Evolutionary conservation across 2,797 vertebrate genomes (phyloP).

Genomic region (Salarias fasciatus): DNA sequence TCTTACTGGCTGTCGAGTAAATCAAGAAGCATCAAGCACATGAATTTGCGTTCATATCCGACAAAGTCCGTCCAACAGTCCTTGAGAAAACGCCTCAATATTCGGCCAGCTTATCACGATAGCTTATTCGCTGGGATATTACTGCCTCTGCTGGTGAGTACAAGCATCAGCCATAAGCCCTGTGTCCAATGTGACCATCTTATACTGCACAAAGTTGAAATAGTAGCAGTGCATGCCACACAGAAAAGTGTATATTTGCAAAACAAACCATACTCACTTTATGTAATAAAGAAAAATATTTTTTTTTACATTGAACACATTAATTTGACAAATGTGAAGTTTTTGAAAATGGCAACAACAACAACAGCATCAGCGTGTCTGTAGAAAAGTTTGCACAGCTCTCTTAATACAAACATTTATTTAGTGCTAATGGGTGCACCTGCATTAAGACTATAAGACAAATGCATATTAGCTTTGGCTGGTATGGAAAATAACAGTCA

Average conservation of each 20-base stretch:
- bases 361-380: too few species aligned
- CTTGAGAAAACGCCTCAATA: slow-evolving; percentile 67
- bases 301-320: not conserved
- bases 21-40: slow-evolving; percentile 61
- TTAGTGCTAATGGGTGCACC: slow-evolving; percentile 5
- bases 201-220: slow-evolving; percentile 35
- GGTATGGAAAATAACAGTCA: slow-evolving; percentile 1
- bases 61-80: slow-evolving; percentile 47
- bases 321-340: too few species aligned
- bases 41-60: slow-evolving; percentile 43
- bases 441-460: slow-evolving; percentile 14
- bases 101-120: slow-evolving; percentile 62
- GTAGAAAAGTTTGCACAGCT: too few species aligned
- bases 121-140: slow-evolving; percentile 78
- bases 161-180: slow-evolving; percentile 39
- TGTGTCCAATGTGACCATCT: slow-evolving; percentile 10
- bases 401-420: too few species aligned
- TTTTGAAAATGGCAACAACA: too few species aligned
- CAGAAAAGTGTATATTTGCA: not conserved
- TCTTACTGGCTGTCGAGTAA: slow-evolving; percentile 51
- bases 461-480: slow-evolving; percentile 9
- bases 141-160: slow-evolving; percentile 56
- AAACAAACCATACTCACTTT: slow-evolving; percentile 11
- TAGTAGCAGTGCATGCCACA: slow-evolving; percentile 13
- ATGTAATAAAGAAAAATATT: not conserved